Percentiles rank a stretch among this genome's conserved stretches.
Conservation (phyloP, 2,797 vertebrate species). For the Sarcophilus harrisii region DNA sequence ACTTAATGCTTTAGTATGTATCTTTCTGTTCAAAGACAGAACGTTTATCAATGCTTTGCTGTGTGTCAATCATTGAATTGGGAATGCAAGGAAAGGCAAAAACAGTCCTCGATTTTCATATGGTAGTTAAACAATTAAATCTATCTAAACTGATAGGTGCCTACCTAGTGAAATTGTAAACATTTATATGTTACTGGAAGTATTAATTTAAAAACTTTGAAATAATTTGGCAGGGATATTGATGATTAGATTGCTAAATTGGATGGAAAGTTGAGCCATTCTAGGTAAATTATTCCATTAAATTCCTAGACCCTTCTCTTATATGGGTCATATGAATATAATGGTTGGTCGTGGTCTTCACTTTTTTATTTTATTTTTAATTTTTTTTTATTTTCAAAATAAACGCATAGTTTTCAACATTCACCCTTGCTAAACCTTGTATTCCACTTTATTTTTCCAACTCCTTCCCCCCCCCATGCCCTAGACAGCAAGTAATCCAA, state of each 20-base stretch:
- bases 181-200: background rate
- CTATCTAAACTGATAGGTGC: background rate
- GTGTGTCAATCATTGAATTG: background rate
- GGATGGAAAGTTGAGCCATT: constrained; percentile 6
- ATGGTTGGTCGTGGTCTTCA: background rate
- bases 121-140: background rate
- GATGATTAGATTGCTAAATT: background rate
- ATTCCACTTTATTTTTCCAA: too few relatives aligned
- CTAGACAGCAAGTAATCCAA: too few relatives aligned
- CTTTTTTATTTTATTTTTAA: background rate
- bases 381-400: too few relatives aligned
- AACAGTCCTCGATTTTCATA: background rate
- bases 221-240: background rate
- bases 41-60: background rate
- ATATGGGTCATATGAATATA: background rate
- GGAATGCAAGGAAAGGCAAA: background rate
- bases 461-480: too few relatives aligned
- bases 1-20: background rate
- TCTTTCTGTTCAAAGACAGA: background rate
- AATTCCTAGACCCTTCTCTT: background rate
- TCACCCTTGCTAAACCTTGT: too few relatives aligned
- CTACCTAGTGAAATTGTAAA: background rate
- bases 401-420: too few relatives aligned
- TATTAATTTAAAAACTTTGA: background rate
- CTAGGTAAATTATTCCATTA: background rate